These are phyloP conservation scores for Chelon labrosus DNA, from an alignment of 2,797 vertebrate species.

Conservation along the genomic window DNA sequence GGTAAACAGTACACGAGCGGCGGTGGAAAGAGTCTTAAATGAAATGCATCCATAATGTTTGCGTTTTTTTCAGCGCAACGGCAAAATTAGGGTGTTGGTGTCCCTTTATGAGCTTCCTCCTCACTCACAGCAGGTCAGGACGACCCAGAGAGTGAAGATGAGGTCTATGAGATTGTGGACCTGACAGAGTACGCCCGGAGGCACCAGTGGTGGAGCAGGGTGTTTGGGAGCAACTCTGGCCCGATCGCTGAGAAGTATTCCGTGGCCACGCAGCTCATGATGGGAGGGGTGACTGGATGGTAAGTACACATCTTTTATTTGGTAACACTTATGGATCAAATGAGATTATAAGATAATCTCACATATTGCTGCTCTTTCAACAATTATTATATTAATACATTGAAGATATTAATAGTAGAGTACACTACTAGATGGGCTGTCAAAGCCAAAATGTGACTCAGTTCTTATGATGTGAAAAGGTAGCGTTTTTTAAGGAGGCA, in stretches of 20 bases:
- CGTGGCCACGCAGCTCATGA: conserved; percentile 95
- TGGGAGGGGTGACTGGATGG: conserved; percentile 98
- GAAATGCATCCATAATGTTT: no score
- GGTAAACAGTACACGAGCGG: no score
- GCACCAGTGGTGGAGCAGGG: conserved; percentile 96
- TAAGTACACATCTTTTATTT: conserved; percentile 60
- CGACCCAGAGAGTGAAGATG: conserved; percentile 92
- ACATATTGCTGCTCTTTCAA: neutral
- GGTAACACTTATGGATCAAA: neutral
- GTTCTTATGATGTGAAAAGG: neutral
- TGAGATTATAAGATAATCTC: neutral
- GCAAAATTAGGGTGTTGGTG: no score
- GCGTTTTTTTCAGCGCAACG: no score
- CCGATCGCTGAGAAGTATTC: conserved; percentile 98
- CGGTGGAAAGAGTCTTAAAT: no score
- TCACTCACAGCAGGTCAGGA: conserved; percentile 61
- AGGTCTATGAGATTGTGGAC: conserved; percentile 96
- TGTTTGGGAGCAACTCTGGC: conserved; percentile 95
- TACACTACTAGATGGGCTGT: neutral
- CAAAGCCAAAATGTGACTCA: neutral
- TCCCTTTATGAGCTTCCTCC: neutral
- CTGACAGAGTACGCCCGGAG: conserved; percentile 95
- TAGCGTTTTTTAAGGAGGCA: neutral
- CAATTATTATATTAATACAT: no score
- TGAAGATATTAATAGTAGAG: no score